phyloP scores from a whole-genome alignment of 1,140 invertebrate species.

The Cydia pomonella region DNA sequence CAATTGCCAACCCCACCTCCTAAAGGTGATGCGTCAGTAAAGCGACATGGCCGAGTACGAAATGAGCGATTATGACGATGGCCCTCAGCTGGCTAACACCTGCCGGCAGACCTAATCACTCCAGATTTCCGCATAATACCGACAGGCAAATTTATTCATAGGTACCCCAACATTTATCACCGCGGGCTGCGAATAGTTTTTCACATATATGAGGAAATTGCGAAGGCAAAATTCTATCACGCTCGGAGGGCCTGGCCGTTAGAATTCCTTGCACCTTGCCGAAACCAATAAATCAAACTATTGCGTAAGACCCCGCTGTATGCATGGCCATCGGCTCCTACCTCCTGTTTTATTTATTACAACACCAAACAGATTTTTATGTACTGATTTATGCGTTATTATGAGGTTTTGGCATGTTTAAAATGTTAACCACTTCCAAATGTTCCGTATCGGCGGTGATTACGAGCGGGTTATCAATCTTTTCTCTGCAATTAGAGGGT shows the following conservation, averaged over 20 bases:
- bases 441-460: conserved; percentile 39
- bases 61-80: conserved; percentile 1
- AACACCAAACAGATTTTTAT: conserved; percentile 65
- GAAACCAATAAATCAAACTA: conserved; percentile 73
- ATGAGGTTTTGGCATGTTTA: conserved; percentile 38
- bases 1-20: not conserved
- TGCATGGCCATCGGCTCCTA: conserved; percentile 59
- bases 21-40: conserved; percentile 5
- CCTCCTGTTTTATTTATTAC: conserved; percentile 67
- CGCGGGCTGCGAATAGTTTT: conserved; percentile 63
- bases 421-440: conserved; percentile 42
- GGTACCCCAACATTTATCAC: conserved; percentile 68
- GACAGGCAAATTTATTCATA: conserved; percentile 73
- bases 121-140: conserved; percentile 51
- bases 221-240: conserved; percentile 66
- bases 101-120: conserved; percentile 61
- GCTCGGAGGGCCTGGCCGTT: conserved; percentile 56
- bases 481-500: conserved; percentile 33
- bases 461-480: conserved; percentile 26
- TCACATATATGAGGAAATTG: conserved; percentile 65
- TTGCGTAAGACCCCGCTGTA: conserved; percentile 70
- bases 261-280: conserved; percentile 68
- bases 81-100: conserved; percentile 44
- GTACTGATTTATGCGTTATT: conserved; percentile 56
- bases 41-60: not conserved